Conservation (phyloP, 2,113 vertebrate genomes). For the Pteropus alecto region DNA sequence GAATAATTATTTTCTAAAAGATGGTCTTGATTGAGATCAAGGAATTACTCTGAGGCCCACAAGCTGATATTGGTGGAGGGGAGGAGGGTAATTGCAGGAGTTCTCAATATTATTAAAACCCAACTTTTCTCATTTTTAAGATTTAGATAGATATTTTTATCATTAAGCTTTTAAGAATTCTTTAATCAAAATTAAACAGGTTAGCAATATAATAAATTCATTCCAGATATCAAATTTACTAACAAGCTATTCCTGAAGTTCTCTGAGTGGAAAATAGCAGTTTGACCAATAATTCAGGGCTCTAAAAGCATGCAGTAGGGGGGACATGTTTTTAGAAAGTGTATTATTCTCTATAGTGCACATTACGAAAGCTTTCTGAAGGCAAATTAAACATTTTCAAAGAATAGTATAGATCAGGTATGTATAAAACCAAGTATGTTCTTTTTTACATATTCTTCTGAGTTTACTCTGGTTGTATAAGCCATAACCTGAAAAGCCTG, state of each 20-base stretch:
- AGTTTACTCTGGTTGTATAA: not conserved
- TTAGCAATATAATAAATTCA: not conserved
- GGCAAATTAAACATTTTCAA: not conserved
- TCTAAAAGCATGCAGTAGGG: not conserved
- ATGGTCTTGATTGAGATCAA: not conserved
- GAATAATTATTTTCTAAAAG: not conserved
- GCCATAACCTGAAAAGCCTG: not conserved
- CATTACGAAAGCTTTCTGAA: not conserved
- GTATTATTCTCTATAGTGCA: not conserved
- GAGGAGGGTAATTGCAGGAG: rapidly evolving
- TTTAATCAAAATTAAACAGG: conserved; percentile 4
- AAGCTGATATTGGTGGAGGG: not conserved
- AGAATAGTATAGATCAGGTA: not conserved
- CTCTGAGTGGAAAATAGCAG: not conserved
- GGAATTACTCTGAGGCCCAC: not conserved
- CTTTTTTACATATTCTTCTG: not conserved
- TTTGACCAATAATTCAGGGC: not conserved
- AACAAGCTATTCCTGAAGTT: not conserved
- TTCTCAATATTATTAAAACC: not conserved
- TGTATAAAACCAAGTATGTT: not conserved
- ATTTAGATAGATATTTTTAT: not conserved
- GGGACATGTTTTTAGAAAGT: not conserved
- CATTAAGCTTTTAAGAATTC: not conserved
- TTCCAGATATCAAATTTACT: not conserved
- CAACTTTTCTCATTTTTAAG: not conserved